A percentile compares a stretch with the other conserved stretches of the same genome.
Conservation (phyloP, 2,797 vertebrate species). For the Lerista edwardsae region DNA sequence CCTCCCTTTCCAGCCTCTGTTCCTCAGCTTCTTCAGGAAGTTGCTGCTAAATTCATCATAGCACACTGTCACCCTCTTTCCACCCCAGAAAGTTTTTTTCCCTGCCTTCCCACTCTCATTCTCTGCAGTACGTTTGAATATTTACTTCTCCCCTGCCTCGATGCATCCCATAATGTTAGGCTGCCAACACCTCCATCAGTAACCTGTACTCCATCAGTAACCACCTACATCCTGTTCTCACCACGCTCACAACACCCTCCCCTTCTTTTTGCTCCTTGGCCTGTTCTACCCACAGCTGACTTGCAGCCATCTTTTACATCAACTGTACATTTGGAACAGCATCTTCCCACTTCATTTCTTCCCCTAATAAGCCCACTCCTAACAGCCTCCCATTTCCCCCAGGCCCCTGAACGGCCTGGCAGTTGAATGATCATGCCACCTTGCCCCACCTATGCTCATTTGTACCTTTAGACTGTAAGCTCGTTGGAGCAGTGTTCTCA, state of each 20-base stretch:
- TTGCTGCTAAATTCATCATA: conserved; percentile 38
- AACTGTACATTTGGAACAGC: conserved; percentile 29
- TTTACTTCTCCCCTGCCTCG: conserved; percentile 19
- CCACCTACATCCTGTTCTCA: conserved; percentile 46
- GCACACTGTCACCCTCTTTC: conserved; percentile 26
- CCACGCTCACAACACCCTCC: conserved; percentile 31
- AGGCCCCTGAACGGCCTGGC: not conserved
- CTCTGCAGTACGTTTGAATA: not conserved
- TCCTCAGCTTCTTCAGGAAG: conserved; percentile 23
- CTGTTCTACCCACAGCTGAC: conserved; percentile 29
- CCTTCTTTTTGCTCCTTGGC: conserved; percentile 35
- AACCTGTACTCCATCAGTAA: conserved; percentile 44
- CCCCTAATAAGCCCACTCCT: conserved; percentile 13
- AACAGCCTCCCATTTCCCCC: not conserved
- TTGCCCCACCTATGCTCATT: conserved; percentile 26
- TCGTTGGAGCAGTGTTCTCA: conserved; percentile 67
- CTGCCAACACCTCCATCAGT: conserved; percentile 23
- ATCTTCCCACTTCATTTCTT: conserved; percentile 19
- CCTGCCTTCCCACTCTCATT: conserved; percentile 44
- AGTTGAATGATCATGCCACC: conserved; percentile 4
- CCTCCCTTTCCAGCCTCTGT: conserved; percentile 10
- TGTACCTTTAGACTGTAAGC: conserved; percentile 70
- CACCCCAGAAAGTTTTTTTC: conserved; percentile 40
- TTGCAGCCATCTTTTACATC: conserved; percentile 21
- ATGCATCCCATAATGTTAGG: conserved; percentile 26